phyloP scores from a whole-genome alignment of 2,797 vertebrate genomes.

The Lagodon rhomboides region DNA sequence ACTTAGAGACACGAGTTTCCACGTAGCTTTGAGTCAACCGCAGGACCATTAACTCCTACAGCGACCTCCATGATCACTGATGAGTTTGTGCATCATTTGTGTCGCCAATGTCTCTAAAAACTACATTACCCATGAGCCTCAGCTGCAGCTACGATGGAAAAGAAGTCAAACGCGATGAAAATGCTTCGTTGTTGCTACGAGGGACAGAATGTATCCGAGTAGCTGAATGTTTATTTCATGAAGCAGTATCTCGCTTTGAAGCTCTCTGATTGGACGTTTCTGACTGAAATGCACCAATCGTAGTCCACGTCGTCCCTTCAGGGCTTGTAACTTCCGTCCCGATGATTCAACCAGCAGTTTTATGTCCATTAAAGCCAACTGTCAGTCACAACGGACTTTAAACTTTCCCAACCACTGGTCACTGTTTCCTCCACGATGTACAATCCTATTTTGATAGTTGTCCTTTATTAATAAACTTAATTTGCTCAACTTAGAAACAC shows the following conservation, averaged over 20 bases:
- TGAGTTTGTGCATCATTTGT: no score
- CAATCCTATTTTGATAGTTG: no score
- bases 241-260: not conserved
- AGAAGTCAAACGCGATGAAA: not conserved
- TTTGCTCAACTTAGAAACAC: not conserved
- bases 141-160: no score
- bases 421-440: no score
- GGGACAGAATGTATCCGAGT: not conserved
- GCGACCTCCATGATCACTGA: no score
- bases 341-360: not conserved
- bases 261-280: not conserved
- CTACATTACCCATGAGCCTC: constrained; percentile 5
- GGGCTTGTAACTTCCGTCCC: not conserved
- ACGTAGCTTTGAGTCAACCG: no score
- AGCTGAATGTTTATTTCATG: not conserved
- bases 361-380: not conserved
- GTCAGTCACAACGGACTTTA: not conserved
- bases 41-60: no score
- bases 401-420: not conserved
- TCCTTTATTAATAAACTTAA: not conserved
- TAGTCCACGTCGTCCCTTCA: not conserved
- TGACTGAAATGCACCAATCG: not conserved
- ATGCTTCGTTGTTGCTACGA: not conserved
- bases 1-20: not conserved
- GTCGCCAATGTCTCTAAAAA: not conserved